Evolutionary conservation across 2,888 invertebrate genomes (phyloP), one percentile per base, ranked within the genome.

Genomic region (Heliconius ethilla): DNA sequence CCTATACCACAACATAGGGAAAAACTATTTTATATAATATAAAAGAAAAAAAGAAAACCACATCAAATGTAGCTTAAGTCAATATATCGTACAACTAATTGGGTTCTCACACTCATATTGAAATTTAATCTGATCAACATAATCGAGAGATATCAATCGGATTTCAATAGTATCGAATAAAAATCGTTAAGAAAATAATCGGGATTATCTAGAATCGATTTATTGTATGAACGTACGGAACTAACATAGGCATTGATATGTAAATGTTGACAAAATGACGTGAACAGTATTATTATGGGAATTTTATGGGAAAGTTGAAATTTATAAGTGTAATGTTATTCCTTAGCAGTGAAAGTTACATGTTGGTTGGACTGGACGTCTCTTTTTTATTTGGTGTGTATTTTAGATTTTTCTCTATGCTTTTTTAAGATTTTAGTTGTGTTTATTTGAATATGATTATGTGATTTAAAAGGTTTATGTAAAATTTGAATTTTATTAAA

Each of bases 61-160:
- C 29, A 2, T 29, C n/a, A 55, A 66, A 29, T 25, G 25, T 18
- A 74, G n/a, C 25, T 25, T 25, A 73, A 33, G 11, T 59, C 55
- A 67, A 78, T 75, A 78, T 27, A 75, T 25, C 15, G 70, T 75
- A 75, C n/a, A 11, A 66, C 70, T 76, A 76, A 79, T 79, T 75
- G 69, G 70, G 69, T 79, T 79, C 79, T 75, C 79, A 79, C 79
- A 79, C 79, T 79, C 76, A 29, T 15, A 62, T 75, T 75, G 79
- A 79, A 75, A 79, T 76, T 74, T 76, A 76, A 79, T 79, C 79
- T 76, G 74, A 70, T 79, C 65, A 67, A 77, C 37, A 55, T 27
- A 73, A 72, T 74, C 76, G 70, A 70, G 70, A 79, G 79, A 79
- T 79, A 45, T 75, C 51, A 76, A 76, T 75, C 79, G 73, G n/a